Percentiles rank a stretch among this genome's conserved stretches.
These are phyloP conservation scores for Norana najaformis DNA, from an alignment of 2,888 invertebrate species.

Conservation along the genomic window DNA sequence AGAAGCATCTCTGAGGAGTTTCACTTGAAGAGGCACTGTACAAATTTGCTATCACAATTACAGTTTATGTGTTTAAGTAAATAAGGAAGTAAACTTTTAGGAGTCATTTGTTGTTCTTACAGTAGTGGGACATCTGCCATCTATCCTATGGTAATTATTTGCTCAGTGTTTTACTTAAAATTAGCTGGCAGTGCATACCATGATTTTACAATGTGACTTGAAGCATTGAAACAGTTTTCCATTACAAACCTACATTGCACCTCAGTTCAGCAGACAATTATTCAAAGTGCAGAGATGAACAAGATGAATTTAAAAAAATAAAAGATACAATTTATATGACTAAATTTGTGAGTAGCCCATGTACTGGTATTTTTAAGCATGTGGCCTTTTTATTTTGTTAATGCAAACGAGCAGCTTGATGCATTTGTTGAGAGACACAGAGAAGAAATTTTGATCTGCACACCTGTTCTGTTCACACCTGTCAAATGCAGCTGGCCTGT, in stretches of 20 bases:
- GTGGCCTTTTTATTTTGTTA: neutral
- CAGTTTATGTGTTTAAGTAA: too few relatives aligned
- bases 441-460: neutral
- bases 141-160: neutral
- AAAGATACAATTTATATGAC: neutral
- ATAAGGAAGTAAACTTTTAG: too few relatives aligned
- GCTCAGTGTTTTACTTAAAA: neutral
- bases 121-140: too few relatives aligned
- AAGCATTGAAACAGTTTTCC: neutral
- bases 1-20: too few relatives aligned
- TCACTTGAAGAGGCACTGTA: too few relatives aligned
- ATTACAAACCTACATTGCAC: neutral
- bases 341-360: neutral
- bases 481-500: neutral
- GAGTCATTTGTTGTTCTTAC: too few relatives aligned
- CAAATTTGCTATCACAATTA: too few relatives aligned
- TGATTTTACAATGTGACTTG: neutral
- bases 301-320: neutral
- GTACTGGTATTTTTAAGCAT: neutral
- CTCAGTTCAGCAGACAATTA: too few relatives aligned
- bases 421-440: neutral
- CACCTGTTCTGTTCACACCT: neutral
- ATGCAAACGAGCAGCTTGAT: neutral
- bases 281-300: too few relatives aligned
- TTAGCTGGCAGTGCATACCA: neutral